Evolutionary conservation across 1,140 invertebrate genomes (phyloP), one percentile per base, ranked within the genome.

Genomic region (Diprion similis): DNA sequence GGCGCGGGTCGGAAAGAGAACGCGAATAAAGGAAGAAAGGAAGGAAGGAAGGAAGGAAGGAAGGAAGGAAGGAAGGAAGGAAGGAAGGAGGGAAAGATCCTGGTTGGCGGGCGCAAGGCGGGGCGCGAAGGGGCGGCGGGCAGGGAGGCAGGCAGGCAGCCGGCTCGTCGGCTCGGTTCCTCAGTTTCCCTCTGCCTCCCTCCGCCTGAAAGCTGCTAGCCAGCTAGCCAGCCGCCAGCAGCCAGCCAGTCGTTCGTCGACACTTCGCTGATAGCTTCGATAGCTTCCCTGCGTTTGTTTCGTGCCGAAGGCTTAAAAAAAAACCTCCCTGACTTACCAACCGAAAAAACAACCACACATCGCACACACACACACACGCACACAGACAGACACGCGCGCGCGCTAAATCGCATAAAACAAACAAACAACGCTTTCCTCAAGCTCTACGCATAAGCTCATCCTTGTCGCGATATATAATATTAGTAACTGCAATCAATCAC

Each of bases 241-340:
- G 73, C 77, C 74, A 78, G 69, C 75, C 66, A 73, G 75, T 68
- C 68, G 76, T 59, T 17, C 51, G 65, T 78, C 75, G 75, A 78
- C 74, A 78, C 73, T 74, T 73, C 73, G 75, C 73, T 74, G 75
- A 78, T 76, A 78, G 75, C 71, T 73, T 75, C 66, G 70, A 77
- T 75, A 71, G 73, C 71, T 76, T 69, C 68, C 66, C 47, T 77
- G 46, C 68, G 69, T 73, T 59, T 59, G 51, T 59, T 59, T 59
- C 70, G 71, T 73, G 67, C 46, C 19, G 59, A 71, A 68, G 70
- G 51, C 51, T 59, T 59, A 37, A 37, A n/a, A n/a, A n/a, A n/a
- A n/a, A 37, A 37, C 24, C 24, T 3, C 24, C 24, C 24, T 37
- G 2, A 59, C 51, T 59, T 59, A 8, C 51, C 51, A 59, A 59